phyloP scores from a whole-genome alignment of 2,797 vertebrate species.

The Xiphophorus birchmanni region DNA sequence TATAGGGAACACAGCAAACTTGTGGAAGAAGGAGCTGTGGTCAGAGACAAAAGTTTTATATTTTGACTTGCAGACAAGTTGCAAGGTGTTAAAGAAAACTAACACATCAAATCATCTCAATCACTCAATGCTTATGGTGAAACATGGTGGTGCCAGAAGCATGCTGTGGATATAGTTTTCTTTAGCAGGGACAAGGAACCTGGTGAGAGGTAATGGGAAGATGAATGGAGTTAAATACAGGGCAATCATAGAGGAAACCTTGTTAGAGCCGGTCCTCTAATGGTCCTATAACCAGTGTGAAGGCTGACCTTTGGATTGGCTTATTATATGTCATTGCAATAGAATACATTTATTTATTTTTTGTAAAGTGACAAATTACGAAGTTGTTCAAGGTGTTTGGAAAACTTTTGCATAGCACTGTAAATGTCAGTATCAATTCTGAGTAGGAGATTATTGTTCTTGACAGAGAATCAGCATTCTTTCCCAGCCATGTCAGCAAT shows the following conservation, averaged over 20 bases:
- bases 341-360: neutral
- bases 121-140: neutral
- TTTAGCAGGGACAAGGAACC: neutral
- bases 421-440: neutral
- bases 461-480: conserved; percentile 16
- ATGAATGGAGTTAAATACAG: neutral
- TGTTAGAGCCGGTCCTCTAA: neutral
- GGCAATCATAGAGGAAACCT: neutral
- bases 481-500: conserved; percentile 36
- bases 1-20: neutral
- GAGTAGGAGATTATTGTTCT: conserved; percentile 6
- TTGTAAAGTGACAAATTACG: neutral
- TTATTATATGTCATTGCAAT: neutral
- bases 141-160: neutral
- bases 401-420: neutral
- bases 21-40: neutral
- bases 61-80: neutral
- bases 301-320: neutral
- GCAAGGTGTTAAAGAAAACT: neutral
- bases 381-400: neutral
- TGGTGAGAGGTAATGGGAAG: neutral
- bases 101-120: neutral
- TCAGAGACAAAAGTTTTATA: neutral
- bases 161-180: neutral
- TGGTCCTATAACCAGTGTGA: neutral